Evolutionary conservation across 2,113 vertebrate genomes (phyloP).

Genomic region (Hemicordylus capensis): DNA sequence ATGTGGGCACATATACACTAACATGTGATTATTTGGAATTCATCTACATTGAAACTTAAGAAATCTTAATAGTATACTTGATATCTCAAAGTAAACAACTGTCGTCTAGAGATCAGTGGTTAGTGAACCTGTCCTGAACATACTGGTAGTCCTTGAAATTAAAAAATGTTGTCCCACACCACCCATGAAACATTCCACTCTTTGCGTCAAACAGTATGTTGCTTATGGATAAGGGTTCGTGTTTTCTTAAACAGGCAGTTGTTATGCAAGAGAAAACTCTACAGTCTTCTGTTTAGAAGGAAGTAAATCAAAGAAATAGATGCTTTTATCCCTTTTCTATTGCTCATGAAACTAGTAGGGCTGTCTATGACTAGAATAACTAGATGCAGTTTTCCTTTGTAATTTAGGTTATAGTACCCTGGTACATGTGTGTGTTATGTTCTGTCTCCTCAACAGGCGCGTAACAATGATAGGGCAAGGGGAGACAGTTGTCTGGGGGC

Average conservation of each 20-base stretch:
- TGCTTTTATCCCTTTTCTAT: conserved; percentile 44
- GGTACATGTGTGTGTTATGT: conserved; percentile 61
- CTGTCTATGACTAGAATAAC: conserved; percentile 57
- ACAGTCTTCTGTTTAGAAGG: conserved; percentile 53
- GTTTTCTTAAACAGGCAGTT: conserved; percentile 18
- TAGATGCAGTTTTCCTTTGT: conserved; percentile 49
- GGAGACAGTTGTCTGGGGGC: too few relatives aligned
- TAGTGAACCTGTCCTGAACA: neutral
- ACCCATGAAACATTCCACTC: neutral
- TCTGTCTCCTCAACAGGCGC: too few relatives aligned
- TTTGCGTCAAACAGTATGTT: conserved; percentile 19
- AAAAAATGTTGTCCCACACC: neutral
- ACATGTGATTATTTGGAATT: neutral
- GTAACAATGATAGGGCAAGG: too few relatives aligned
- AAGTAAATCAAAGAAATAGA: conserved; percentile 62
- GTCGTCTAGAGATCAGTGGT: neutral
- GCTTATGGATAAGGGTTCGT: conserved; percentile 47
- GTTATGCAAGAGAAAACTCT: conserved; percentile 46
- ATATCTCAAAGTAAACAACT: rapidly evolving
- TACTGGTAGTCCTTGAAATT: neutral
- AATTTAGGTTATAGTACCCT: conserved; percentile 61
- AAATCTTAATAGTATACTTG: neutral
- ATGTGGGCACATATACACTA: rapidly evolving
- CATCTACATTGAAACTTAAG: neutral
- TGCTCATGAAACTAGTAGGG: conserved; percentile 44